Evolutionary conservation across 2,797 vertebrate species (phyloP), one percentile per base, ranked within the genome.

Genomic region (Periparus ater): DNA sequence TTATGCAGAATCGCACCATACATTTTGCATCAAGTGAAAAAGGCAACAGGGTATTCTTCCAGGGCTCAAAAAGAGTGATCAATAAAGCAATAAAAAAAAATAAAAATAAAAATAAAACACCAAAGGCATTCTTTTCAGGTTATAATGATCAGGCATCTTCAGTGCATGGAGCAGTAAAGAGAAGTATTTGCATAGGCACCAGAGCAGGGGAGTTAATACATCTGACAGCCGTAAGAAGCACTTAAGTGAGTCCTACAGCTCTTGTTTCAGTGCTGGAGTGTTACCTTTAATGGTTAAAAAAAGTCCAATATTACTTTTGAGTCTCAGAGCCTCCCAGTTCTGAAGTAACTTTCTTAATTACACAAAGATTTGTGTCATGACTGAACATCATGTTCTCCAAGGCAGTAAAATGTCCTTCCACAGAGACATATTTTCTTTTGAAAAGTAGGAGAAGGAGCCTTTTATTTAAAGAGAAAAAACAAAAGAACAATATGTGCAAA

Each of bases 371-470:
- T 91, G 34, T 93, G 70, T 70, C 88, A 48, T 67, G 63, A 60
- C 48, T 83, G 88, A 92, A 94, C 84, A 61, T 25, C 5, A 5
- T 83, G 85, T 80, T 94, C 91, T 95, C 50, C 51, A n/a, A 86
- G n/a, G 62, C 68, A 70, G 66, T 47, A 72, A 85, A 91, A 63
- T 17, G 13, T 32, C 40, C 5, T 22, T 94, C 88, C 75, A 72
- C 5, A 50, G 94, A 93, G 88, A 92, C 29, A 18, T 63, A 55
- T 78, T 83, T 89, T 74, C 68, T 85, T 89, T 80, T 67, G n/a
- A 89, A 81, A 95, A 95, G 36, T 11, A 88, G 70, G 38, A 18
- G 40, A 68, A 85, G 77, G 27, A 66, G 20, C 3, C 12, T 75
- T 36, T 65, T 22, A n/a, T n/a, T 40, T 27, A 18, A 40, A 36